phyloP scores from a whole-genome alignment of 2,888 invertebrate genomes.

The Hyposoter didymator region DNA sequence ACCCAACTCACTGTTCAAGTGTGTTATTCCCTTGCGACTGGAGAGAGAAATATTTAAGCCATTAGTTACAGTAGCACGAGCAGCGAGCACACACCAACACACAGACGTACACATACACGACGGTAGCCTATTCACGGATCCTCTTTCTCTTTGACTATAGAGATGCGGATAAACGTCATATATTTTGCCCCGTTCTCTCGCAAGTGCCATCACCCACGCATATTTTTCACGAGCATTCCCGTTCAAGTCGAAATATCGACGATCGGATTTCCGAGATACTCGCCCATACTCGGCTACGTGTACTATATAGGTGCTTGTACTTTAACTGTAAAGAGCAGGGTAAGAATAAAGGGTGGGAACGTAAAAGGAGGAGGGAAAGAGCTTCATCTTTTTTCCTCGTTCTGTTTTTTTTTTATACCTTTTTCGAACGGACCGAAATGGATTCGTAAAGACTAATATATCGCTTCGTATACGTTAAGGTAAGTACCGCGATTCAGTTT shows the following conservation, averaged over 20 bases:
- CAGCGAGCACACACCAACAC: background rate
- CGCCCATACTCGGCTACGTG: constrained; percentile 2
- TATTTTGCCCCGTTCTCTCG: constrained; percentile 7
- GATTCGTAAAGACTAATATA: constrained; percentile 11
- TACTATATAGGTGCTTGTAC: constrained; percentile 26
- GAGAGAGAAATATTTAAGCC: constrained; percentile 17
- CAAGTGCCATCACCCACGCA: constrained; percentile 20
- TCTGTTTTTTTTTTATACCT: background rate
- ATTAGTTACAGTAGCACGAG: constrained; percentile 6
- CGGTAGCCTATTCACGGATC: constrained; percentile 12
- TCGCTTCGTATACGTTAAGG: background rate
- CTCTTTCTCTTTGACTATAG: background rate
- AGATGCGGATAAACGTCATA: constrained; percentile 3
- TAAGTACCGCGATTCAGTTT: background rate
- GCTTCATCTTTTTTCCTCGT: background rate
- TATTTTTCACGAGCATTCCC: constrained; percentile 44
- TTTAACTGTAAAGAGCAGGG: background rate
- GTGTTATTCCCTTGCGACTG: background rate
- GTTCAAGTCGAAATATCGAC: constrained; percentile 55
- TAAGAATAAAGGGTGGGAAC: constrained; percentile 6
- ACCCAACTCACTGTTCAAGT: background rate
- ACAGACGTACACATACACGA: background rate
- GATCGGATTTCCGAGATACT: constrained; percentile 48
- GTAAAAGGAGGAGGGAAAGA: background rate
- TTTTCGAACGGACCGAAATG: constrained; percentile 10